Percentiles rank a stretch among this genome's conserved stretches.
These are phyloP conservation scores for Linepithema humile DNA, from an alignment of 1,140 invertebrate species.

Conservation along the genomic window DNA sequence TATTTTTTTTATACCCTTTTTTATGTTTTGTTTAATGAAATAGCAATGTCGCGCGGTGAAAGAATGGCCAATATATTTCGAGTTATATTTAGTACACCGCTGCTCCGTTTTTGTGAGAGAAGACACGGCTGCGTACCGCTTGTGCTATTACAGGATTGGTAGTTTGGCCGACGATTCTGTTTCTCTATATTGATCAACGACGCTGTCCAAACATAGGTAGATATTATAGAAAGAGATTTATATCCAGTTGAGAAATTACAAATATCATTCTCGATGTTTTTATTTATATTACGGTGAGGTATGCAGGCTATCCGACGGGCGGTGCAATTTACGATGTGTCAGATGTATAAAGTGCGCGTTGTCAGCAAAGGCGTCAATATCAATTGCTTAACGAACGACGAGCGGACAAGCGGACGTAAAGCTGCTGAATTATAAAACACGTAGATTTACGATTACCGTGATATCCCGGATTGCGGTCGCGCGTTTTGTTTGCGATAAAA, in stretches of 20 bases:
- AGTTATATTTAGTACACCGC: slow-evolving; percentile 8
- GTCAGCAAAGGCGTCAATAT: background rate
- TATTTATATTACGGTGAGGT: background rate
- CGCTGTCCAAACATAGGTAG: background rate
- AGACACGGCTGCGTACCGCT: slow-evolving; percentile 51
- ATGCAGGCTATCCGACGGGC: background rate
- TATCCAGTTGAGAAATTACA: slow-evolving; percentile 58
- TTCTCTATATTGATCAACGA: slow-evolving; percentile 46
- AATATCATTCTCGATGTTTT: slow-evolving; percentile 36
- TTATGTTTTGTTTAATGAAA: slow-evolving; percentile 1
- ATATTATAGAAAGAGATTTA: background rate
- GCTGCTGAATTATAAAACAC: slow-evolving; percentile 26
- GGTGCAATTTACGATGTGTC: background rate
- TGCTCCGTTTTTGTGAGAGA: slow-evolving; percentile 34
- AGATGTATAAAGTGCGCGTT: slow-evolving; percentile 12
- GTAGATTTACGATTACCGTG: slow-evolving; percentile 9
- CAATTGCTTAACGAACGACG: background rate
- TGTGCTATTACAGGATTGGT: slow-evolving; percentile 64
- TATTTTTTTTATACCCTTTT: background rate
- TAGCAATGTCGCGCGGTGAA: background rate
- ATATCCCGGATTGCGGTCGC: background rate
- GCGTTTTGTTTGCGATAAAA: background rate
- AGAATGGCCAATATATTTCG: slow-evolving; percentile 42
- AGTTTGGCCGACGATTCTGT: slow-evolving; percentile 8
- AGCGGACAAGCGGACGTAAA: slow-evolving; percentile 9